Percentiles rank a stretch among this genome's conserved stretches.
These are phyloP conservation scores for Parazoanthus darwini DNA, from an alignment of 92 coral and sea anemone species.

Conservation along the genomic window DNA sequence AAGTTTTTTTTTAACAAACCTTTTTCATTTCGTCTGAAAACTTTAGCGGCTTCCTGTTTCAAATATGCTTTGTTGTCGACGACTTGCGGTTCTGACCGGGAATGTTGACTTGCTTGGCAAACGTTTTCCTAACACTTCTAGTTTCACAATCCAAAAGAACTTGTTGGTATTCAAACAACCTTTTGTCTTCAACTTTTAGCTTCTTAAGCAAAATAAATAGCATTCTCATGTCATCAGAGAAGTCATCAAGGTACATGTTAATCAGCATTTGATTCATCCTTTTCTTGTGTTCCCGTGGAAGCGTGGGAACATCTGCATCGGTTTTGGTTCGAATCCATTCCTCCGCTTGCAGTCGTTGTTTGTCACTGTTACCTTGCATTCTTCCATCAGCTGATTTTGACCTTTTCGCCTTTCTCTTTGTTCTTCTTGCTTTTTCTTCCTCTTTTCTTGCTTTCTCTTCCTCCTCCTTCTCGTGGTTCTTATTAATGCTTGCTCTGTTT, in stretches of 20 bases:
- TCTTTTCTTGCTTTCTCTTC: slow-evolving; percentile 3
- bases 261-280: slow-evolving; percentile 4
- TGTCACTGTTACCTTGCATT: slow-evolving; percentile 32
- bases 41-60: background rate
- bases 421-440: background rate
- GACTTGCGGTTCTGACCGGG: slow-evolving; percentile 9
- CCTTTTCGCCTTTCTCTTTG: background rate
- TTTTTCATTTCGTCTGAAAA: background rate
- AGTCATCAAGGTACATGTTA: slow-evolving; percentile 27
- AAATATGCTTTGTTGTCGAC: background rate
- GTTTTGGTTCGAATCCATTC: slow-evolving; percentile 32
- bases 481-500: background rate
- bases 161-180: slow-evolving; percentile 15
- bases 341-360: slow-evolving; percentile 26
- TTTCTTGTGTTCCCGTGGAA: slow-evolving; percentile 10
- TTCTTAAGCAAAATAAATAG: slow-evolving; percentile 10
- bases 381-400: slow-evolving; percentile 27
- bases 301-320: background rate
- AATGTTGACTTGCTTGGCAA: slow-evolving; percentile 1
- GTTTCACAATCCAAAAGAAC: slow-evolving; percentile 21
- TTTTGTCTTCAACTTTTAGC: slow-evolving; percentile 8
- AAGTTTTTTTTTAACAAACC: too few species aligned
- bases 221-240: slow-evolving; percentile 2
- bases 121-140: slow-evolving; percentile 14
- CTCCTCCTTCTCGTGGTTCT: background rate